Evolutionary conservation across 2,797 vertebrate species (phyloP), one percentile per base, ranked within the genome.

Genomic region (Enteromius paludinosus): DNA sequence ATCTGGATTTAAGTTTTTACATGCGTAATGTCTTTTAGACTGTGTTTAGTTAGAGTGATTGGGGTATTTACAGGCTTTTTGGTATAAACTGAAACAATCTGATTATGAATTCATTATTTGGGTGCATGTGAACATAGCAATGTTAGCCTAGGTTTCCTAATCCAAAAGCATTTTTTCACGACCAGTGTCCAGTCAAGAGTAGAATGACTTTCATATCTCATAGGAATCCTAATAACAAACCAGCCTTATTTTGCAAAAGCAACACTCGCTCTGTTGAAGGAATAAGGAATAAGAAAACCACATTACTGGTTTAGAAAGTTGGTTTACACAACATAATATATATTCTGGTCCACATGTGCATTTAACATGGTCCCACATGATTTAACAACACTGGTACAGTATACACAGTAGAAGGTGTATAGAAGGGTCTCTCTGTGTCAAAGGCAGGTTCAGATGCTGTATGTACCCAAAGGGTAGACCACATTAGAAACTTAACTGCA

Each of bases 401-500:
- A 25, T 59, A 3, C 3, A 30, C 30, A 30, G 23, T 11, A 59
- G 56, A 64, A 28, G 28, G 61, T 17, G 12, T 30, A 28, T 84
- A 38, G 5, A 79, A 45, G 73, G 14, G 75, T 74, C 83, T 85
- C 85, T 56, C 54, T 11, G 20, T 56, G 4, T 56, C n/a, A 80
- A 78, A 86, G 47, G 20, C 45, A 64, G 20, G 23, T 33, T 82
- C 62, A 35, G 4, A 33, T 35, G 62, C 30, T 35, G 25, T 28
- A 64, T 64, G 5, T 85, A 62, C 81, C 47, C 15, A 59, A 45
- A 38, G 23, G 38, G 45, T 61, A 77, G 56, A 74, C 45, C 23
- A 61, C 10, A 65, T 76, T 83, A 81, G 17, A 84, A 82, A 61
- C 41, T 64, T 77, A 81, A 79, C 59, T 78, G 82, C 23, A 43